Conservation (phyloP, 2,797 vertebrate genomes). For the Mareca penelope region DNA sequence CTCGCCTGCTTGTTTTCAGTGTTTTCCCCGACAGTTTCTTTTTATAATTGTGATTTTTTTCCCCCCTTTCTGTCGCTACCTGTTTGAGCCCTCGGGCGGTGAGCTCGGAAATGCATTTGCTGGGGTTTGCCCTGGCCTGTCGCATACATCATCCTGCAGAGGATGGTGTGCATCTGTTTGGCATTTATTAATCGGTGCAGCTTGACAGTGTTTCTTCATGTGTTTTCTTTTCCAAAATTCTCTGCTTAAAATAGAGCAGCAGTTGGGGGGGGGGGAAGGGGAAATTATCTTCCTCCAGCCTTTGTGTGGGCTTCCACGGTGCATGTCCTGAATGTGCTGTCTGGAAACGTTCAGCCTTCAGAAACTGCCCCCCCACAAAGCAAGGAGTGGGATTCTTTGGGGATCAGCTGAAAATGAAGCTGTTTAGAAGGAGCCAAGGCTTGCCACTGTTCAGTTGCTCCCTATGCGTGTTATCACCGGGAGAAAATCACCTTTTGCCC, state of each 20-base stretch:
- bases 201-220: not conserved
- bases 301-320: not conserved
- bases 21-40: constrained; percentile 50
- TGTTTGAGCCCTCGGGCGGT: constrained; percentile 79
- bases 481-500: not conserved
- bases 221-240: not conserved
- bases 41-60: constrained; percentile 27
- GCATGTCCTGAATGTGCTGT: accelerated
- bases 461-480: accelerated
- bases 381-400: not conserved
- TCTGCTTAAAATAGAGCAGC: not conserved
- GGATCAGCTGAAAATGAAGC: not conserved
- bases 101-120: constrained; percentile 74
- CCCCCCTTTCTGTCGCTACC: constrained; percentile 72
- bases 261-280: accelerated
- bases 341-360: not conserved
- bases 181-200: constrained; percentile 40
- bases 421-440: not conserved
- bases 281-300: accelerated
- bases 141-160: constrained; percentile 63
- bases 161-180: constrained; percentile 23
- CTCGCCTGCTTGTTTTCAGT: not conserved
- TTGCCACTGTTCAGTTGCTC: not conserved
- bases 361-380: not conserved
- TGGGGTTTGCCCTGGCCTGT: constrained; percentile 84